A percentile compares a stretch with the other conserved stretches of the same genome.
Conservation (phyloP, 2,797 vertebrate species). For the Phrynocephalus guinanensis region DNA sequence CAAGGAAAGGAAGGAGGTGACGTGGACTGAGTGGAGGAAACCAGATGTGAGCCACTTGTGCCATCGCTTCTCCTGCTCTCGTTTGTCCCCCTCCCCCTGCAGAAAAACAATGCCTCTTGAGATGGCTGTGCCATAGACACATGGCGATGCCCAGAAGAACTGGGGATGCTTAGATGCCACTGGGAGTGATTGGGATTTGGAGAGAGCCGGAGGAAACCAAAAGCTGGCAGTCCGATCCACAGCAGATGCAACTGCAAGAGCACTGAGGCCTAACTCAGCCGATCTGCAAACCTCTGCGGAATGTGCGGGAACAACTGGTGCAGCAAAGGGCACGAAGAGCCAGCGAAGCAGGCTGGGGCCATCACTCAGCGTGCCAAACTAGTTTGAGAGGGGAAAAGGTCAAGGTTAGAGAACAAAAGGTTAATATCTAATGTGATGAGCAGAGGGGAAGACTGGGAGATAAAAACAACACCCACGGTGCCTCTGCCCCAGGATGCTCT, state of each 20-base stretch:
- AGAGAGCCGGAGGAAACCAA: slow-evolving; percentile 46
- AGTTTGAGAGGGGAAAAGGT: slow-evolving; percentile 45
- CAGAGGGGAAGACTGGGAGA: background rate
- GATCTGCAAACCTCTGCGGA: slow-evolving; percentile 41
- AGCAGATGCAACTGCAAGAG: slow-evolving; percentile 40
- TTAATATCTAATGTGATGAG: slow-evolving; percentile 42
- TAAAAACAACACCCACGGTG: slow-evolving; percentile 32
- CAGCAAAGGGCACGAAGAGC: slow-evolving; percentile 53
- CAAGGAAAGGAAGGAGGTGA: no score
- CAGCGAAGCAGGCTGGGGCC: slow-evolving; percentile 52
- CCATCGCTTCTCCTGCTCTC: no score
- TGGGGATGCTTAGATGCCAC: slow-evolving; percentile 59
- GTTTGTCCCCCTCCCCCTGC: no score
- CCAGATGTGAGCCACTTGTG: background rate
- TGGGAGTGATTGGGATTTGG: slow-evolving; percentile 26
- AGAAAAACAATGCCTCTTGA: slow-evolving; percentile 48
- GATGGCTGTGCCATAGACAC: slow-evolving; percentile 57
- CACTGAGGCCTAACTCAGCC: slow-evolving; percentile 42
- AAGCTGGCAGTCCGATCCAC: slow-evolving; percentile 49
- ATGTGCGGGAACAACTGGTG: slow-evolving; percentile 41
- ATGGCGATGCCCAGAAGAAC: slow-evolving; percentile 68
- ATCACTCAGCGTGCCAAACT: slow-evolving; percentile 47
- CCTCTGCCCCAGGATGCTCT: slow-evolving; percentile 41
- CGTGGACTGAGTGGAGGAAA: background rate
- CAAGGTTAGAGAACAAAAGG: slow-evolving; percentile 54